phyloP scores from a whole-genome alignment of 2,797 vertebrate genomes.

The Rhinatrema bivittatum region DNA sequence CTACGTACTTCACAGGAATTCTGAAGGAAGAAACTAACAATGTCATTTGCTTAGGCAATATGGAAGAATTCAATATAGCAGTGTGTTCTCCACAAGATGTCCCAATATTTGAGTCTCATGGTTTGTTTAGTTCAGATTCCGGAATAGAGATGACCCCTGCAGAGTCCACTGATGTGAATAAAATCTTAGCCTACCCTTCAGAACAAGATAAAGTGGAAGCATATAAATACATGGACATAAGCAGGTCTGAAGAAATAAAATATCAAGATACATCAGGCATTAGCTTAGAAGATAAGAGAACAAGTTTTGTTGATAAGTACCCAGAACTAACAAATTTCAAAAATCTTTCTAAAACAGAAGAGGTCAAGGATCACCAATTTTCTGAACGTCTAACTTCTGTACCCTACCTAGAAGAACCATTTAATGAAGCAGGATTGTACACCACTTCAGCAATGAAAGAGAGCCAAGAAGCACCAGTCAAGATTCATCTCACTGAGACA shows the following conservation, averaged over 20 bases:
- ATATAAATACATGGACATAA: conserved; percentile 95
- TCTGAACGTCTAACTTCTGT: conserved; percentile 64
- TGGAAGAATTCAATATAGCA: conserved; percentile 37
- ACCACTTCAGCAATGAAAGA: conserved; percentile 36
- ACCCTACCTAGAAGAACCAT: conserved; percentile 70
- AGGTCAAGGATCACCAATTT: conserved; percentile 50
- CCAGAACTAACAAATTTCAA: conserved; percentile 12
- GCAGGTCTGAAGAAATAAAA: conserved; percentile 68
- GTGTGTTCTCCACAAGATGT: conserved; percentile 56
- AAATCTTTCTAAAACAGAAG: conserved; percentile 13
- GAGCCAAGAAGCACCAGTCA: conserved; percentile 61
- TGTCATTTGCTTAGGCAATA: conserved; percentile 33
- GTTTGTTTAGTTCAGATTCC: conserved; percentile 76
- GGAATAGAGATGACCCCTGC: conserved; percentile 80
- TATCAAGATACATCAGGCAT: conserved; percentile 29
- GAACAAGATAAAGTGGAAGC: conserved; percentile 77
- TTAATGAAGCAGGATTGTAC: conserved; percentile 56
- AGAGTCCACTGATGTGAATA: conserved; percentile 65
- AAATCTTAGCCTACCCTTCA: conserved; percentile 63
- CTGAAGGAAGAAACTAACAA: conserved; percentile 57
- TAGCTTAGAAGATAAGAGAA: conserved; percentile 35
- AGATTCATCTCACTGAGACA: conserved; percentile 77
- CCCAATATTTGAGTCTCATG: conserved; percentile 60
- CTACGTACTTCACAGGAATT: conserved; percentile 74
- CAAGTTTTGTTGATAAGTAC: conserved; percentile 26